Percentiles rank a stretch among this genome's conserved stretches.
These are phyloP conservation scores for Tanytarsus gracilentus DNA, from an alignment of 2,888 invertebrate species.

Conservation along the genomic window DNA sequence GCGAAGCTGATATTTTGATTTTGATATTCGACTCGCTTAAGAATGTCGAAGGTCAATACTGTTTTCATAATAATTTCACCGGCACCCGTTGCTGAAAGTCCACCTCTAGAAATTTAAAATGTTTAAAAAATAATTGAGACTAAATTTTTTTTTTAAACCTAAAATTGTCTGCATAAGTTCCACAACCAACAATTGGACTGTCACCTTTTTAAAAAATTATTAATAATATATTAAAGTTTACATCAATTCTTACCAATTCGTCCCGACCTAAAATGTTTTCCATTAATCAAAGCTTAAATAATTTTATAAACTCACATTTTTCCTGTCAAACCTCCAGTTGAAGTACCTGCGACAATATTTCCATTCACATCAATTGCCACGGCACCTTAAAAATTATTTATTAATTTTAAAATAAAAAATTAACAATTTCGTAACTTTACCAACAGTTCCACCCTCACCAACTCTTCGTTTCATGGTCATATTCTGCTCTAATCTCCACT, in stretches of 20 bases:
- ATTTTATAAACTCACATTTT: too few relatives aligned
- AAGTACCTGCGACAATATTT: slow-evolving; percentile 69
- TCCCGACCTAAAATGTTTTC: too few relatives aligned
- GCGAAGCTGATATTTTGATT: slow-evolving; percentile 52
- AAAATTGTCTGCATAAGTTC: slow-evolving; percentile 65
- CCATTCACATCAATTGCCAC: slow-evolving; percentile 68
- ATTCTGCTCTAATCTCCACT: slow-evolving; percentile 41
- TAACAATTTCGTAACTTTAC: too few relatives aligned
- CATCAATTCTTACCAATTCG: too few relatives aligned
- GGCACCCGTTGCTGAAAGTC: slow-evolving; percentile 67
- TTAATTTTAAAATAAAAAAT: too few relatives aligned
- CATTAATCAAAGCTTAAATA: too few relatives aligned
- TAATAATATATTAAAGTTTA: too few relatives aligned
- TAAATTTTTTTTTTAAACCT: too few relatives aligned
- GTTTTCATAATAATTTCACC: slow-evolving; percentile 70
- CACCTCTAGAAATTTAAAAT: too few relatives aligned
- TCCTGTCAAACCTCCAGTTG: slow-evolving; percentile 76
- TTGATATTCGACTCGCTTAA: slow-evolving; percentile 53
- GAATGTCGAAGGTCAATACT: slow-evolving; percentile 63
- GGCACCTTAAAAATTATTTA: too few relatives aligned
- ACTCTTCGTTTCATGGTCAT: slow-evolving; percentile 31
- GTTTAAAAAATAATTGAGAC: too few relatives aligned
- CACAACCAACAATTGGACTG: slow-evolving; percentile 62
- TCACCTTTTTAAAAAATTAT: too few relatives aligned
- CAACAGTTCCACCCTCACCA: slow-evolving; percentile 30